Base-by-base conservation (phyloP, 2,113 vertebrate genomes). In the Etheostoma cragini region DNA sequence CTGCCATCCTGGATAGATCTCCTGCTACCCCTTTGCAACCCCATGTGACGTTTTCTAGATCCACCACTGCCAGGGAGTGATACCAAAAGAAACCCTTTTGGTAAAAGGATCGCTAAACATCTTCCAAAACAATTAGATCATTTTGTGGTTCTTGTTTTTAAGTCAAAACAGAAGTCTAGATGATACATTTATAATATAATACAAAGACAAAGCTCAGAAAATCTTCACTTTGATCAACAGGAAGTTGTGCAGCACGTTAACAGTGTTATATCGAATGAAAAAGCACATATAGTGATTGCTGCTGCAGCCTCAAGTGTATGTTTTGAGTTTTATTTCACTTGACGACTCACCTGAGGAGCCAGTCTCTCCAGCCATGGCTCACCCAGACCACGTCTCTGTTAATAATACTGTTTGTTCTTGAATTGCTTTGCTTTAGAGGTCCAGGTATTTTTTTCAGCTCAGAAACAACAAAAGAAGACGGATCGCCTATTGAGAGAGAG, bases 391-490 rank as follows among this genome's bases (percentile, higher is more conserved):
- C 26, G 17, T 46, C 22, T 76, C 35, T 56, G 13, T 65, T 30
- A 35, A 54, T 76, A 76, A 67, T 22, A 33, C 16, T 5, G 6
- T 76, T 67, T 47, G 15, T 67, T 58, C 64, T 50, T 49, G 11
- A 35, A 49, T 13, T 38, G 16, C 3, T 8, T 0, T 2, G 35
- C 35, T 72, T 12, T 19, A 24, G 21, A 57, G 46, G n/a, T 52
- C 4, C 16, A 38, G 8, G 19, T 62, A 45, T 70, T 70, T 45
- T 26, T 63, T 21, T 67, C 22, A 54, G 1, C 17, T 45, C 30
- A 42, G 47, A 69, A 53, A 78, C 46, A 60, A 70, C 3, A 76
- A 3, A 45, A 4, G 19, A 53, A 54, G 35, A 46, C 35, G 1
- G 12, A 54, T 46, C n/a, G 15, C 17, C 35, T 21, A 16, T n/a